Conservation (phyloP, 1,140 invertebrate species). For the Aphelinus certus region DNA sequence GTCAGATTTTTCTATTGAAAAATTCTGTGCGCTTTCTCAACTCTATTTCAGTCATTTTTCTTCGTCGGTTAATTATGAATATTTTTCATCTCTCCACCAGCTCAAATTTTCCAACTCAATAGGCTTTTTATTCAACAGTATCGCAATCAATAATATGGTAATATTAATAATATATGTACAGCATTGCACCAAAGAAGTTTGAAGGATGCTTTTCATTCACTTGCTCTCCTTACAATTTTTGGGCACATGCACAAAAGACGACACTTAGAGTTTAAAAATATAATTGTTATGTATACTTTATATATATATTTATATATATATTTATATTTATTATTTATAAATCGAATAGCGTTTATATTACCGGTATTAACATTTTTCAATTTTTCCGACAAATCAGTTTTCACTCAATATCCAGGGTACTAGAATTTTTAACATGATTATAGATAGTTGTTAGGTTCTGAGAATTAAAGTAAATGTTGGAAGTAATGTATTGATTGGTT, state of each 20-base stretch:
- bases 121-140: constrained; percentile 31
- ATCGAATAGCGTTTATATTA: constrained; percentile 61
- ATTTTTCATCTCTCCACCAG: constrained; percentile 28
- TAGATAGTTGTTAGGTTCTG: too few relatives aligned
- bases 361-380: constrained; percentile 50
- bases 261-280: constrained; percentile 69
- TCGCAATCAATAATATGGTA: constrained; percentile 26
- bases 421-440: too few relatives aligned
- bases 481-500: too few relatives aligned
- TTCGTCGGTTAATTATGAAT: background rate
- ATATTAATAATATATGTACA: constrained; percentile 56
- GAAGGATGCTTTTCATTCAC: constrained; percentile 7
- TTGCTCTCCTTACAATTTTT: constrained; percentile 26
- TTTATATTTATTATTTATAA: too few relatives aligned
- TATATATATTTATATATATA: constrained; percentile 45
- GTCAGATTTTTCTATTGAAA: too few relatives aligned
- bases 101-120: constrained; percentile 41
- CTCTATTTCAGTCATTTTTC: too few relatives aligned
- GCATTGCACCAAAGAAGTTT: constrained; percentile 47
- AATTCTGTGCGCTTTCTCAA: too few relatives aligned
- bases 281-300: constrained; percentile 62
- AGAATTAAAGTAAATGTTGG: too few relatives aligned
- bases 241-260: constrained; percentile 60
- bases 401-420: too few relatives aligned
- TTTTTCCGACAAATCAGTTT: background rate